Evolutionary conservation across 2,113 vertebrate species (phyloP), one percentile per base, ranked within the genome.

Genomic region (Todiramphus chloris): DNA sequence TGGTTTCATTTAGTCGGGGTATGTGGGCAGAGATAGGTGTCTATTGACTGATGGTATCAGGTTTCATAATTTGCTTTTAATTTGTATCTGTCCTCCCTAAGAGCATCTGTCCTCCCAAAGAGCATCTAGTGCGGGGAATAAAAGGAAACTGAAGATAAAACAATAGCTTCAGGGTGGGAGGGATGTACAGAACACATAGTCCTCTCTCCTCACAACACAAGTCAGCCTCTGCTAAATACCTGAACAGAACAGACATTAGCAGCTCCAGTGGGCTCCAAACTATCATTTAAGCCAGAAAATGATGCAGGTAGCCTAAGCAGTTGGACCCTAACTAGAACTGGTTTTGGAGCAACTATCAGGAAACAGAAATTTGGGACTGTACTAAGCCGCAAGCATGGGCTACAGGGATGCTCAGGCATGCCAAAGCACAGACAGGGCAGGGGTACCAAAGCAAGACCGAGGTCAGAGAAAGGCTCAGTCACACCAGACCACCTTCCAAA

Each of bases 51-150:
- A 96, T 96, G 80, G 70, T 89, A 96, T 92, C 87, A 73, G 62
- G 69, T 73, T 66, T 58, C 91, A 94, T 95, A 94, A 96, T 94
- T 96, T 92, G 83, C 74, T 94, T 94, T 94, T 90, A 92, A 94
- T 97, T 94, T 95, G 64, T 96, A 83, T 87, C 78, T 89, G 79
- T 91, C 86, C 48, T 86, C 73, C 56, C 79, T 55, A 73, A 64
- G 33, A 88, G 66, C 35, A 39, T 84, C 67, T 91, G 79, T 91
- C 86, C 48, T 86, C 73, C 56, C 79, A 59, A 73, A 64, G 33
- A 88, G 66, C 35, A 39, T 84, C 67, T 91, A 82, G 58, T 66
- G 39, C 15, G 44, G 56, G 43, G 37, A 90, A 94, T 79, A 72
- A 87, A 89, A 87, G 25, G 93, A 77, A 94, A 66, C 10, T 67